Conservation (phyloP, 2,888 invertebrate genomes). For the Harmothoe impar region DNA sequence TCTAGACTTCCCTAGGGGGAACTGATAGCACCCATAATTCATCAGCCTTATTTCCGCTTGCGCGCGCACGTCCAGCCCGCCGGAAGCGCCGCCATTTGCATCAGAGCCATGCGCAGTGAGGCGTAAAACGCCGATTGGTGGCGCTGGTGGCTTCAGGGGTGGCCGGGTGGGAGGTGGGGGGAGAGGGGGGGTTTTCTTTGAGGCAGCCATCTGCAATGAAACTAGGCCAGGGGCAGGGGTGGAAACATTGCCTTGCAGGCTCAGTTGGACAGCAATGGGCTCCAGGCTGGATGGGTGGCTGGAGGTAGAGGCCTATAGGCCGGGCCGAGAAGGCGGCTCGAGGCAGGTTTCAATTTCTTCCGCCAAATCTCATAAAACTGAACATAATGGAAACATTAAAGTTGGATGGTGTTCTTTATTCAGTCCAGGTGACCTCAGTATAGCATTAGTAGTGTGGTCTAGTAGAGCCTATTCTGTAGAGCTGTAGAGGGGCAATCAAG, state of each 20-base stretch:
- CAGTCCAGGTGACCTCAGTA: too few species aligned
- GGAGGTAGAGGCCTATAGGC: background rate
- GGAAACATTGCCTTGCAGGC: background rate
- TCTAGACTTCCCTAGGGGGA: conserved; percentile 14
- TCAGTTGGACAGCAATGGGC: background rate
- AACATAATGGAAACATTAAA: background rate
- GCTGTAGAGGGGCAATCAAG: too few species aligned
- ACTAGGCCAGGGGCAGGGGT: conserved; percentile 2
- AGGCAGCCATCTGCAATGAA: background rate
- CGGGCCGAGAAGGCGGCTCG: background rate
- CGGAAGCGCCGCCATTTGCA: conserved; percentile 54
- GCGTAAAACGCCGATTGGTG: conserved; percentile 42
- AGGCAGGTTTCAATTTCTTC: background rate
- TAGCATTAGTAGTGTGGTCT: too few species aligned
- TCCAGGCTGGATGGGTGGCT: background rate
- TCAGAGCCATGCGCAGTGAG: background rate
- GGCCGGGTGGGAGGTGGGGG: too few species aligned
- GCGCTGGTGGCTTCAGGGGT: background rate
- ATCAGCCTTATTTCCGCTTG: conserved; percentile 43
- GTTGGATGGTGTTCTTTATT: background rate
- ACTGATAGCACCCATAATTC: conserved; percentile 47
- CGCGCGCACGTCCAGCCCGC: conserved; percentile 15
- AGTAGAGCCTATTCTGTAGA: too few species aligned
- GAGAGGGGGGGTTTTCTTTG: background rate
- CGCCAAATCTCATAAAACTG: background rate